Evolutionary conservation across 2,797 vertebrate species (phyloP).

Genomic region (Artibeus lituratus): DNA sequence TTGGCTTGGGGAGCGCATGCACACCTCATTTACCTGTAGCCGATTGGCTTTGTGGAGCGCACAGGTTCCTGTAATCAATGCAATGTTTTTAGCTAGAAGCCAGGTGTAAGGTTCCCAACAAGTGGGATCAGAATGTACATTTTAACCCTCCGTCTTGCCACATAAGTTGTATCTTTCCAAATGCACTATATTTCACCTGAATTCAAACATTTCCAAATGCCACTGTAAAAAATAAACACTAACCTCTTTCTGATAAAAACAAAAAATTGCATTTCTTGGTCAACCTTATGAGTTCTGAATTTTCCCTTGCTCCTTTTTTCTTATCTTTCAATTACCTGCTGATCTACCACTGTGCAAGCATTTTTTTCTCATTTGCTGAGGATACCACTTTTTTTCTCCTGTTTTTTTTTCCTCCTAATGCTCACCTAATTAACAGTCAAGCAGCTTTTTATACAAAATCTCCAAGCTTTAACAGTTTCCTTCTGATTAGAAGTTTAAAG

Average conservation of each 20-base stretch:
- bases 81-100: too few relatives aligned
- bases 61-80: too few relatives aligned
- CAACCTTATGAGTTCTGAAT: conserved; percentile 26
- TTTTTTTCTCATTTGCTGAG: conserved; percentile 63
- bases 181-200: background rate
- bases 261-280: conserved; percentile 40
- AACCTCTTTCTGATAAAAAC: conserved; percentile 30
- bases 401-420: background rate
- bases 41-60: too few relatives aligned
- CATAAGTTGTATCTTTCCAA: background rate
- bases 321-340: conserved; percentile 64
- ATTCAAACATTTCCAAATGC: conserved; percentile 25
- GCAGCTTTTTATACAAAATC: conserved; percentile 59
- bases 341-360: conserved; percentile 49
- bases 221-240: conserved; percentile 36
- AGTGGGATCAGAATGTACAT: background rate
- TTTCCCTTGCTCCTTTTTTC: conserved; percentile 45
- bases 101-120: too few relatives aligned
- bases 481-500: conserved; percentile 57
- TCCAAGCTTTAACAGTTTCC: conserved; percentile 49
- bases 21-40: too few relatives aligned
- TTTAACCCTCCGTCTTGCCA: background rate
- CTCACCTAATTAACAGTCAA: conserved; percentile 65
- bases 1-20: too few relatives aligned
- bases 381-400: conserved; percentile 1